These are phyloP conservation scores for Ennomos fuscantarius DNA, from an alignment of 2,888 invertebrate species.

Conservation along the genomic window DNA sequence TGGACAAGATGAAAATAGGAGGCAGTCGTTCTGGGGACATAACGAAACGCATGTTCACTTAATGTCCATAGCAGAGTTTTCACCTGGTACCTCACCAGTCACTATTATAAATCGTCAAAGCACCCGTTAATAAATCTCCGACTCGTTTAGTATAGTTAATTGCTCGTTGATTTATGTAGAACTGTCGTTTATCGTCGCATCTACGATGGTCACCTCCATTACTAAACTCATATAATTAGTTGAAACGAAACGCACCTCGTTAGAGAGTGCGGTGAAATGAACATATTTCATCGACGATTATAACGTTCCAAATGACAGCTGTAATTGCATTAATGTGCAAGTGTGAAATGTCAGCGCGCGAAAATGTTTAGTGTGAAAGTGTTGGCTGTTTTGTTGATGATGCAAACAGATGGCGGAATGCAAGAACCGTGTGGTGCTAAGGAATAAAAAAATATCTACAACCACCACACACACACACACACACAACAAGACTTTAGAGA, in stretches of 20 bases:
- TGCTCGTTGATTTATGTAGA: conserved; percentile 41
- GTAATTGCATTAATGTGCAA: conserved; percentile 13
- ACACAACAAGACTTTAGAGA: too few relatives aligned
- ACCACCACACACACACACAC: too few relatives aligned
- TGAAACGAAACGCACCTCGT: conserved; percentile 2
- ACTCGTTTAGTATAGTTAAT: conserved; percentile 42
- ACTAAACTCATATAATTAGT: conserved; percentile 25
- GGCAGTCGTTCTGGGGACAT: too few relatives aligned
- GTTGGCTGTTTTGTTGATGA: conserved; percentile 2
- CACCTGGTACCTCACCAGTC: conserved; percentile 20
- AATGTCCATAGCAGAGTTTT: conserved; percentile 15
- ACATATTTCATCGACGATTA: conserved; percentile 15
- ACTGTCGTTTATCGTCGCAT: conserved; percentile 37
- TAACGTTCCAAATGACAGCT: conserved; percentile 16
- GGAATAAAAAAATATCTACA: too few relatives aligned
- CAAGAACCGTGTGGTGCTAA: neutral
- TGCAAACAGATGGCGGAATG: neutral
- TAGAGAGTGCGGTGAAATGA: conserved; percentile 11
- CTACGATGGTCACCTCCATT: conserved; percentile 35
- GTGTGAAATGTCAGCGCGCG: conserved; percentile 18
- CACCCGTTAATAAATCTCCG: conserved; percentile 37
- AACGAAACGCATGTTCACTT: conserved; percentile 4
- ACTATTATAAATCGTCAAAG: conserved; percentile 33
- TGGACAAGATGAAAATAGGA: too few relatives aligned
- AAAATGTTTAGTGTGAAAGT: conserved; percentile 11